Base-by-base conservation (phyloP, 2,797 vertebrate genomes). In the Bryconaethiops microstoma region DNA sequence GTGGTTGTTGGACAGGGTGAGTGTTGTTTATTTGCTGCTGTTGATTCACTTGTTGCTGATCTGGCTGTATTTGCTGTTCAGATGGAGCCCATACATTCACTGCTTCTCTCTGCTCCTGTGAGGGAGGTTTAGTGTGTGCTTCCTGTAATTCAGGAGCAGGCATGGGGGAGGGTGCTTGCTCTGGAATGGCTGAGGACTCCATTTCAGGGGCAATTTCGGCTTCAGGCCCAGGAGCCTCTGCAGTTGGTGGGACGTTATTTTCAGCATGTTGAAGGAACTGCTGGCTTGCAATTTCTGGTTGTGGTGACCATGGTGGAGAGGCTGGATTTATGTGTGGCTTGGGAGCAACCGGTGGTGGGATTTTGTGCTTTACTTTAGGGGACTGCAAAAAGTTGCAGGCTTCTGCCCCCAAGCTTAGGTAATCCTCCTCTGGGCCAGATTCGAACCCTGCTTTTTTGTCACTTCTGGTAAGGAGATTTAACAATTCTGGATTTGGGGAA, bases 351-450 rank as follows among this genome's bases (percentile, higher is more conserved):
- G 98, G 98, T 71, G 98, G 98, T 79, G 98, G 98, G 69, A 91
- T 94, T 92, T 99, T 99, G 73, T 95, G 94, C 87, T 98, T 98
- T 60, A 93, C 85, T 62, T 91, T 85, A 81, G 95, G 84, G 71
- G 93, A 88, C 81, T 98, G 98, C 90, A 99, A 95, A 87, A 99
- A 99, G 90, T 99, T 99, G 85, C 97, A 99, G 83, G 98, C 98
- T 92, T 99, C 98, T 55, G 98, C 98, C 48, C 98, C 98, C 76
- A 99, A 92, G 78, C 98, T 99, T 84, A 99, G 96, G 92, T 98
- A 99, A 93, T 99, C 98, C 91, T 99, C 98, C 87, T 99, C 98
- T 0, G 96, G 94, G 83, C 96, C 96, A 17, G 96, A 96, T 86
- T 99, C 97, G 86, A 95, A 96, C 67, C 96, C 97, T 63, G 93